phyloP scores from a whole-genome alignment of 2,113 vertebrate genomes.

The Raja brachyura region DNA sequence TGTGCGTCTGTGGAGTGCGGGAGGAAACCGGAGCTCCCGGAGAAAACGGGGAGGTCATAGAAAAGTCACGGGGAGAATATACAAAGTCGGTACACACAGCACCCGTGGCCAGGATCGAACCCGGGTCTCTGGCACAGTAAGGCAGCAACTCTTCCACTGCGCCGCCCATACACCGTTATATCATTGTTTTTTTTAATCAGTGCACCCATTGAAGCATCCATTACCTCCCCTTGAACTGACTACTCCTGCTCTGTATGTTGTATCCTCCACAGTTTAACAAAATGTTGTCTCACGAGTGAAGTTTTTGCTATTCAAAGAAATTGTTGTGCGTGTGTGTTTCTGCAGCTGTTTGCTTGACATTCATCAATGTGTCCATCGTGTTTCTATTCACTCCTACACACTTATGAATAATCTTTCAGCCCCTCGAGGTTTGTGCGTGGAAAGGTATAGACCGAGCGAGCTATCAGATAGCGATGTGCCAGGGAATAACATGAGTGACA shows the following conservation, averaged over 20 bases:
- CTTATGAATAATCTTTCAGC: not conserved
- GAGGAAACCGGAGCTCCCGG: too few relatives aligned
- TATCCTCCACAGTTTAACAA: not conserved
- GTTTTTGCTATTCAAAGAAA: not conserved
- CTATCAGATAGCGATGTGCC: not conserved
- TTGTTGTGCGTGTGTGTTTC: not conserved
- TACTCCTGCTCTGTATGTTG: not conserved
- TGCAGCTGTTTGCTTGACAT: not conserved
- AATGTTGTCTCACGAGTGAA: slow-evolving; percentile 4
- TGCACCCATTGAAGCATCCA: not conserved
- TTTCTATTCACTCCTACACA: not conserved
- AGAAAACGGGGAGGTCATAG: too few relatives aligned
- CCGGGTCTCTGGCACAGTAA: too few relatives aligned
- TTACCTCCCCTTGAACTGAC: not conserved
- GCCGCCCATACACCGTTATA: too few relatives aligned
- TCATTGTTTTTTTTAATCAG: not conserved
- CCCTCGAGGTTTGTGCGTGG: not conserved
- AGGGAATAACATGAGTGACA: not conserved
- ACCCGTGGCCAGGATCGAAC: too few relatives aligned
- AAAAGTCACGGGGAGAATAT: too few relatives aligned
- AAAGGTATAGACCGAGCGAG: not conserved
- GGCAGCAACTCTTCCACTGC: too few relatives aligned
- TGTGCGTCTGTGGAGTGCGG: too few relatives aligned
- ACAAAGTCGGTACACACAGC: too few relatives aligned
- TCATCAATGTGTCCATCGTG: not conserved